These are phyloP conservation scores for Trachelus troglodyta DNA, from an alignment of 2,888 invertebrate genomes.

Conservation along the genomic window DNA sequence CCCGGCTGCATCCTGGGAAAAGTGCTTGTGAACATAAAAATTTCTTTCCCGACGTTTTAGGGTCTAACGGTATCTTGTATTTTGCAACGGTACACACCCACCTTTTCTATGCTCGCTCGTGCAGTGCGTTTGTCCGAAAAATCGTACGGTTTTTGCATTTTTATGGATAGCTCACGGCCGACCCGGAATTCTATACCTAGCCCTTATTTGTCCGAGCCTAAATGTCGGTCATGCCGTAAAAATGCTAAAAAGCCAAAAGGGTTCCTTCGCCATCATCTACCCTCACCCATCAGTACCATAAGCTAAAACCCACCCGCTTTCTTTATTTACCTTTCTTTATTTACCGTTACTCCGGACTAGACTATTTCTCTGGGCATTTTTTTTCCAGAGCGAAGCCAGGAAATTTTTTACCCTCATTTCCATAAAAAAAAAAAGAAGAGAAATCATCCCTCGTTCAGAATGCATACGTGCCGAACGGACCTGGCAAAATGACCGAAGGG, in stretches of 20 bases:
- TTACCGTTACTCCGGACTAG: neutral
- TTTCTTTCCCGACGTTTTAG: conserved; percentile 9
- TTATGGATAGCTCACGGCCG: conserved; percentile 36
- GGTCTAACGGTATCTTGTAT: conserved; percentile 35
- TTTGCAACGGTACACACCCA: conserved; percentile 28
- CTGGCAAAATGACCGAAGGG: neutral
- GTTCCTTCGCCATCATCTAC: conserved; percentile 2
- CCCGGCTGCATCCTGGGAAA: neutral
- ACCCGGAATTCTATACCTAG: conserved; percentile 9
- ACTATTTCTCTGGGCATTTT: neutral
- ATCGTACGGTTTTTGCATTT: conserved; percentile 42
- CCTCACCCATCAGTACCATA: neutral
- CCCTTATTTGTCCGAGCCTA: conserved; percentile 9
- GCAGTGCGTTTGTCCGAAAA: conserved; percentile 11
- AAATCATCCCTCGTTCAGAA: neutral
- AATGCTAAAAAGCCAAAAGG: conserved; percentile 22
- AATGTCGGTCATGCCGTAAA: conserved; percentile 50
- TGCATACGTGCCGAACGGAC: neutral
- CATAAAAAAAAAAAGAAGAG: neutral
- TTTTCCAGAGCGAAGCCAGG: neutral
- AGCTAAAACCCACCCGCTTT: neutral
- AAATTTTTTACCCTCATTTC: neutral
- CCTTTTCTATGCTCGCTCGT: conserved; percentile 17
- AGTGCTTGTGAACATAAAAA: conserved; percentile 25
- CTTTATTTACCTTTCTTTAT: conserved; percentile 2